Evolutionary conservation across 2,797 vertebrate genomes (phyloP).

Genomic region (Caiman crocodilus): DNA sequence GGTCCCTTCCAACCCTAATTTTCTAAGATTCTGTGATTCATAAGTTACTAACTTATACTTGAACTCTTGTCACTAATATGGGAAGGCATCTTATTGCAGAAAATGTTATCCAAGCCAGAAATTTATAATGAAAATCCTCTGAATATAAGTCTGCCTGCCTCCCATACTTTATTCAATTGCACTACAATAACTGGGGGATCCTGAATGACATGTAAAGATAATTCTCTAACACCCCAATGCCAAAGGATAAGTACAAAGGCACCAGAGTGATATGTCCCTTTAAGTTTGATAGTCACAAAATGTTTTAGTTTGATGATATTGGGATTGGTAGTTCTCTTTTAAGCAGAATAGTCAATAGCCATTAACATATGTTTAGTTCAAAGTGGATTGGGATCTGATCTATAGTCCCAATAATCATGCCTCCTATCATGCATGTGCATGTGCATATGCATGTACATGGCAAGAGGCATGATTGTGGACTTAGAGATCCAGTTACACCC

Average conservation of each 20-base stretch:
- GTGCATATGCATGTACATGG: too few relatives aligned
- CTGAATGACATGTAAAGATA: background rate
- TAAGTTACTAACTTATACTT: too few relatives aligned
- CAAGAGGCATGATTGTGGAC: too few relatives aligned
- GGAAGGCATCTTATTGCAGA: too few relatives aligned
- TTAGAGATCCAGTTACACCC: too few relatives aligned
- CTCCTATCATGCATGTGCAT: too few relatives aligned
- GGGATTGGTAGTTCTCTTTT: background rate
- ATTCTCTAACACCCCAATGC: background rate
- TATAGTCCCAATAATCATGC: too few relatives aligned
- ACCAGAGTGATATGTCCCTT: background rate
- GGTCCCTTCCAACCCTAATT: too few relatives aligned
- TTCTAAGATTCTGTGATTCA: too few relatives aligned
- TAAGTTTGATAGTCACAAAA: background rate
- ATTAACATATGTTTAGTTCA: background rate
- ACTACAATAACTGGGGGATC: background rate
- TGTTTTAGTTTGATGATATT: background rate
- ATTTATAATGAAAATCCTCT: background rate
- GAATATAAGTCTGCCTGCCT: background rate
- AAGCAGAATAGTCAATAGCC: background rate
- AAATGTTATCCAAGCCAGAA: too few relatives aligned
- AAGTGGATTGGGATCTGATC: too few relatives aligned
- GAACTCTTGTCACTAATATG: too few relatives aligned
- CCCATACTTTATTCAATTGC: background rate
- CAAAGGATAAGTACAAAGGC: background rate